Base-by-base conservation (phyloP, 2,888 invertebrate species). In the Criorhina ranunculi region DNA sequence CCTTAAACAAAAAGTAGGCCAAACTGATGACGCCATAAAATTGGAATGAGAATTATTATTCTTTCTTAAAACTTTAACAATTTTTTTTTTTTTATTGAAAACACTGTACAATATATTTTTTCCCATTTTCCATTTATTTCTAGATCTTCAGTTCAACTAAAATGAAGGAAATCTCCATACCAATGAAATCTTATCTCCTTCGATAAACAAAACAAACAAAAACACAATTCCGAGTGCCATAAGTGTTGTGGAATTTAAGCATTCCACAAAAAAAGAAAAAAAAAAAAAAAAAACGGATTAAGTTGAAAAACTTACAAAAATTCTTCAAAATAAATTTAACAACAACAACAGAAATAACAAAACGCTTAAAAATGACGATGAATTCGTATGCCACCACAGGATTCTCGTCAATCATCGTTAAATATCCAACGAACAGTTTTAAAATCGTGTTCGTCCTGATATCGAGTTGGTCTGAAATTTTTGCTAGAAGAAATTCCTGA, bases 401-500 rank as follows among this genome's bases (percentile, higher is more conserved):
- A 44, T 40, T 37, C 31, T 35, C 75, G 57, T 70, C 70, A 80
- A 40, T 42, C 40, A 51, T 55, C 73, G 62, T 73, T 44, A 46
- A 75, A 73, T 57, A 75, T 85, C 70, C 57, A 80, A 76, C 64
- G 75, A 75, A 80, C 64, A 76, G 42, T 35, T 15, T 66, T 24
- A 69, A 59, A 46, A 51, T 53, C 40, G 42, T 85, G 53, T 51
- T 69, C 72, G 49, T 67, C 29, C 73, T 73, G 60, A 62, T 67
- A 73, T 70, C 80, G 53, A 85, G 51, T 70, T 85, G 80, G 80
- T 80, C 75, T 5, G 66, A 66, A 59, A 80, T 64, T 15, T 85
- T 80, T 53, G 57, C 75, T 8, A 75, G 75, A 40, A 69, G 85
- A 70, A 85, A 85, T 75, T 85, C 85, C 80, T 85, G 85, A 85